These are phyloP conservation scores for Harpalus rubripes DNA, from an alignment of 2,888 invertebrate genomes.

Conservation along the genomic window DNA sequence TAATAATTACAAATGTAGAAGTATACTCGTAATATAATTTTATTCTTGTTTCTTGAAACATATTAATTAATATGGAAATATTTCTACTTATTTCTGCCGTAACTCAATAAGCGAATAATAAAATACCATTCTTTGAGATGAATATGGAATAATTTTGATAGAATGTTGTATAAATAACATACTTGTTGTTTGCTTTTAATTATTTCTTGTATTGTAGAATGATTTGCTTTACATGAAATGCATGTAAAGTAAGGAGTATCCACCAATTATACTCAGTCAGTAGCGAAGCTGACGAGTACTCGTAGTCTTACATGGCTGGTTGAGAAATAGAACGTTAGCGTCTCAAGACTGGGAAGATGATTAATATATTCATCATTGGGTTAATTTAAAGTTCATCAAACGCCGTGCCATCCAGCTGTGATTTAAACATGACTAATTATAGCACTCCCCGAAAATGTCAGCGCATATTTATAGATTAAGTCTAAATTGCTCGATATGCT, in stretches of 20 bases:
- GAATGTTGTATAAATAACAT: too few species aligned
- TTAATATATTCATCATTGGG: constrained; percentile 64
- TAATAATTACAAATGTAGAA: too few species aligned
- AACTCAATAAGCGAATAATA: too few species aligned
- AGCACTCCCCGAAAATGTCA: constrained; percentile 66
- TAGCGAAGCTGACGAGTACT: background rate
- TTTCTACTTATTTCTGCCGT: too few species aligned
- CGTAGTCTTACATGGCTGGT: background rate
- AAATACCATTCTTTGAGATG: too few species aligned
- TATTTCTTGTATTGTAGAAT: background rate
- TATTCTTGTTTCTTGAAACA: too few species aligned
- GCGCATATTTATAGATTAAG: constrained; percentile 66
- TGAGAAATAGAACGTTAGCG: background rate
- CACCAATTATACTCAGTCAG: background rate
- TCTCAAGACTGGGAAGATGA: constrained; percentile 26
- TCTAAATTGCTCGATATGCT: constrained; percentile 62
- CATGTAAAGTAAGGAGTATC: background rate
- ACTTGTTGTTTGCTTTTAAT: too few species aligned
- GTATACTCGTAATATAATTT: too few species aligned
- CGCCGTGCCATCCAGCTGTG: constrained; percentile 63
- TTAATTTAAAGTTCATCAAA: constrained; percentile 61
- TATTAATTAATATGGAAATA: too few species aligned
- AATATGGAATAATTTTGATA: background rate
- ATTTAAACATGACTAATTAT: constrained; percentile 67
- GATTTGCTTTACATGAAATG: background rate